These are phyloP conservation scores for Xanthorhoe spadicearia DNA, from an alignment of 2,888 invertebrate species.

Conservation along the genomic window DNA sequence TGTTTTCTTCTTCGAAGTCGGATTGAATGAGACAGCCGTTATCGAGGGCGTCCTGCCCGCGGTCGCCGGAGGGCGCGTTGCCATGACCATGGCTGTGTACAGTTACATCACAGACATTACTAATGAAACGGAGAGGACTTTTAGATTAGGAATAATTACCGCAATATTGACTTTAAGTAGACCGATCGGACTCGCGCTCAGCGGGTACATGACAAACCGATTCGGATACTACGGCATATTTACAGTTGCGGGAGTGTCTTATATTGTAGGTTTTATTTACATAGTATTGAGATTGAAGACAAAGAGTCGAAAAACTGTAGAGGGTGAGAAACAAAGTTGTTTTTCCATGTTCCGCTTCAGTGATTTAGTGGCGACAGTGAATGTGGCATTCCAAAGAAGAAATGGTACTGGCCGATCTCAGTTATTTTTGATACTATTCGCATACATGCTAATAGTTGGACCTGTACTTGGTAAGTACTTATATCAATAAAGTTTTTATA, in stretches of 20 bases:
- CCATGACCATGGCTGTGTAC: conserved; percentile 86
- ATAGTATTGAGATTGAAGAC: conserved; percentile 73
- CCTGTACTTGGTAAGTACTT: conserved; percentile 76
- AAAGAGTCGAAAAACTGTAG: conserved; percentile 66
- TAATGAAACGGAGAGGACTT: conserved; percentile 84
- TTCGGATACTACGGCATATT: conserved; percentile 81
- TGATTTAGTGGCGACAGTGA: conserved; percentile 77
- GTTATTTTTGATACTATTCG: conserved; percentile 73
- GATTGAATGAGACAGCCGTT: conserved; percentile 82
- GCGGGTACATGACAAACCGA: conserved; percentile 80
- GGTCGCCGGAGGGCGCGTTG: conserved; percentile 85
- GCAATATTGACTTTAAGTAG: conserved; percentile 81
- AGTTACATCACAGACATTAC: conserved; percentile 87
- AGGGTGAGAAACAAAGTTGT: conserved; percentile 59
- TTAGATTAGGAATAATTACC: conserved; percentile 86
- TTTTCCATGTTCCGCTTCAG: conserved; percentile 68
- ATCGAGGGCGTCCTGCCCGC: conserved; percentile 85
- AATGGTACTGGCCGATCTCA: conserved; percentile 70
- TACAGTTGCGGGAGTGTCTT: conserved; percentile 73
- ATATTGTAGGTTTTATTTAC: conserved; percentile 75
- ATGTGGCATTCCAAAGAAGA: conserved; percentile 73
- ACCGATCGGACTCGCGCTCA: conserved; percentile 82
- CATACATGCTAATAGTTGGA: conserved; percentile 82
- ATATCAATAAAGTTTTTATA: not conserved
- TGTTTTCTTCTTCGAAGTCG: conserved; percentile 83